These are phyloP conservation scores for Agrenia bidenticulata DNA, from an alignment of 2,888 invertebrate species.

Conservation along the genomic window DNA sequence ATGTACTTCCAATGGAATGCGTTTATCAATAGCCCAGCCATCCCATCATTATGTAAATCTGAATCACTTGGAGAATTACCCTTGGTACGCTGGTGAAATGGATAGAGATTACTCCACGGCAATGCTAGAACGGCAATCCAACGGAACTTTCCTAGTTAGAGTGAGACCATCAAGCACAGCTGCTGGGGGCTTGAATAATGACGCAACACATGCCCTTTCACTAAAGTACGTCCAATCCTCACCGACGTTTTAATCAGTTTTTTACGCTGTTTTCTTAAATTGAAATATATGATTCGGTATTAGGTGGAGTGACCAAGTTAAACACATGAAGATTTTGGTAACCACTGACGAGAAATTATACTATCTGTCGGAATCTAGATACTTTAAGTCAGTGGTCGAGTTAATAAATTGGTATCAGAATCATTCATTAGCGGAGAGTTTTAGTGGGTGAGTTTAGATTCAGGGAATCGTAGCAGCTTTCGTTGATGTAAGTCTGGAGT, in stretches of 20 bases:
- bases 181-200: conserved; percentile 58
- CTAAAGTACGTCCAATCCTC: conserved; percentile 73
- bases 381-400: conserved; percentile 88
- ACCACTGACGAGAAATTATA: conserved; percentile 64
- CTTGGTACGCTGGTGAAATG: conserved; percentile 83
- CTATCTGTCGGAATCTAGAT: conserved; percentile 84
- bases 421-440: conserved; percentile 88
- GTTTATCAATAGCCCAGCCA: conserved; percentile 41
- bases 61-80: conserved; percentile 48
- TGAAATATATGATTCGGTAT: too few species aligned
- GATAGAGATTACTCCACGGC: conserved; percentile 75
- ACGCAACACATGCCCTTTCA: conserved; percentile 79
- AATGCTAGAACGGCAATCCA: conserved; percentile 72
- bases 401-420: conserved; percentile 90
- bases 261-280: too few species aligned
- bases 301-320: conserved; percentile 86
- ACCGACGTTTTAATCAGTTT: too few species aligned
- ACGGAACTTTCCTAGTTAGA: conserved; percentile 83
- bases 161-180: conserved; percentile 63
- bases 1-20: conserved; percentile 50
- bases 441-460: conserved; percentile 68
- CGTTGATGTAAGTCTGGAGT: too few species aligned
- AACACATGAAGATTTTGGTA: conserved; percentile 82
- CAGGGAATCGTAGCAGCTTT: background rate
- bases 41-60: conserved; percentile 50